Conservation (phyloP, 2,113 vertebrate species). For the Anoplopoma fimbria region DNA sequence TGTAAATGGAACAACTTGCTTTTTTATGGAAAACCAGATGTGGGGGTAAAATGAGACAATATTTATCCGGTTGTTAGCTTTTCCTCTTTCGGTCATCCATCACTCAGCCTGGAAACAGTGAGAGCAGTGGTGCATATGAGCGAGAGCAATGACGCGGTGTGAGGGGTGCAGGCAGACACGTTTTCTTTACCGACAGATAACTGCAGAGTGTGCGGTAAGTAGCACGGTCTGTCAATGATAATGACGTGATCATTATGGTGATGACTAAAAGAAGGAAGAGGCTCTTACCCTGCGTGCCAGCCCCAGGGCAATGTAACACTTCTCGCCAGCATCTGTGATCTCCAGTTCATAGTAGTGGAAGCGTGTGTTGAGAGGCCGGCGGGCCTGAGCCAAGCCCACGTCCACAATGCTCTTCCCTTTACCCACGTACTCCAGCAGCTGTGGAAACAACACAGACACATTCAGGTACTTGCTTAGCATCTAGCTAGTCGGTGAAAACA, state of each 20-base stretch:
- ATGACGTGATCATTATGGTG: slow-evolving; percentile 35
- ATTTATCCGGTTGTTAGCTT: slow-evolving; percentile 79
- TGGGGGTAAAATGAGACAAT: slow-evolving; percentile 74
- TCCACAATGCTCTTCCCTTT: slow-evolving; percentile 95
- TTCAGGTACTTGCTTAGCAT: neutral
- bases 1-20: slow-evolving; percentile 62
- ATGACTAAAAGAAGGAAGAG: slow-evolving; percentile 9
- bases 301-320: slow-evolving; percentile 95
- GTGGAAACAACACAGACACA: slow-evolving; percentile 6
- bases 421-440: slow-evolving; percentile 89
- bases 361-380: slow-evolving; percentile 90
- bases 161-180: neutral
- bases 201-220: slow-evolving; percentile 4
- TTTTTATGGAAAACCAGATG: slow-evolving; percentile 72
- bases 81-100: slow-evolving; percentile 75
- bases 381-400: slow-evolving; percentile 93
- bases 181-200: slow-evolving; percentile 50
- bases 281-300: slow-evolving; percentile 90
- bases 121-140: slow-evolving; percentile 53
- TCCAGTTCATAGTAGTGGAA: slow-evolving; percentile 96
- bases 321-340: slow-evolving; percentile 93
- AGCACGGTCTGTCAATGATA: neutral
- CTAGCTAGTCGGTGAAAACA: neutral
- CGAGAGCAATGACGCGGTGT: slow-evolving; percentile 40
- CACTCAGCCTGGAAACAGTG: slow-evolving; percentile 76